These are phyloP conservation scores for Leptopterna dolabrata DNA, from an alignment of 2,888 invertebrate species.

Conservation along the genomic window DNA sequence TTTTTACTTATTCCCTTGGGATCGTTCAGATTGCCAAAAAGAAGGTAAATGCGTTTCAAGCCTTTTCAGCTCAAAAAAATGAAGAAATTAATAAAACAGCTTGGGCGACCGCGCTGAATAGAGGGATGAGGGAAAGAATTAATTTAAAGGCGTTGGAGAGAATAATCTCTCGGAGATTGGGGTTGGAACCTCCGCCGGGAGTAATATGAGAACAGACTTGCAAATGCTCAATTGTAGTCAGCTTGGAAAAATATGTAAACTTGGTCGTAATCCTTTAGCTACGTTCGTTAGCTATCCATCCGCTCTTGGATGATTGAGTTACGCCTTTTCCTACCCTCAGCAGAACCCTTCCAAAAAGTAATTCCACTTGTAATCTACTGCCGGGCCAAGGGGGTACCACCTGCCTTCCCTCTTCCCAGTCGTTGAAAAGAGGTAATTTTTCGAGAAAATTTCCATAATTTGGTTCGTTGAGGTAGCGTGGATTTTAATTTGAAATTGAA, in stretches of 20 bases:
- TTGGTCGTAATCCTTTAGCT: conserved; percentile 53
- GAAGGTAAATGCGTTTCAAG: not conserved
- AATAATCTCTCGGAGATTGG: conserved; percentile 52
- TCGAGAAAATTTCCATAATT: conserved; percentile 54
- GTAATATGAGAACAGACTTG: conserved; percentile 53
- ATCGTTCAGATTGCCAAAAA: not conserved
- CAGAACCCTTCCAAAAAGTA: conserved; percentile 49
- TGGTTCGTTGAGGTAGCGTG: conserved; percentile 38
- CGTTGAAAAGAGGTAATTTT: conserved; percentile 47
- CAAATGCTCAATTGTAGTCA: conserved; percentile 53
- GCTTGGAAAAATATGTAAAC: conserved; percentile 55
- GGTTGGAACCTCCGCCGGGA: conserved; percentile 1
- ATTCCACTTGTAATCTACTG: conserved; percentile 53
- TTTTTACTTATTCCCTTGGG: too few species aligned
- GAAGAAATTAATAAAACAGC: not conserved
- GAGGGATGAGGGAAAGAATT: conserved; percentile 35
- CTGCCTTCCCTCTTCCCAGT: not conserved
- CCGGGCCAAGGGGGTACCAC: conserved; percentile 29
- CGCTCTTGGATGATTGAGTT: conserved; percentile 49
- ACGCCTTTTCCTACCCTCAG: conserved; percentile 34
- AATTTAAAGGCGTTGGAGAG: conserved; percentile 48
- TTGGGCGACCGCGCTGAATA: conserved; percentile 17
- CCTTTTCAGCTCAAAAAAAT: not conserved
- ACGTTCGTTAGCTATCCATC: conserved; percentile 52
- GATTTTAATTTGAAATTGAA: conserved; percentile 55